Evolutionary conservation across 2,888 invertebrate genomes (phyloP), one percentile per base, ranked within the genome.

Genomic region (Papilio gigon): DNA sequence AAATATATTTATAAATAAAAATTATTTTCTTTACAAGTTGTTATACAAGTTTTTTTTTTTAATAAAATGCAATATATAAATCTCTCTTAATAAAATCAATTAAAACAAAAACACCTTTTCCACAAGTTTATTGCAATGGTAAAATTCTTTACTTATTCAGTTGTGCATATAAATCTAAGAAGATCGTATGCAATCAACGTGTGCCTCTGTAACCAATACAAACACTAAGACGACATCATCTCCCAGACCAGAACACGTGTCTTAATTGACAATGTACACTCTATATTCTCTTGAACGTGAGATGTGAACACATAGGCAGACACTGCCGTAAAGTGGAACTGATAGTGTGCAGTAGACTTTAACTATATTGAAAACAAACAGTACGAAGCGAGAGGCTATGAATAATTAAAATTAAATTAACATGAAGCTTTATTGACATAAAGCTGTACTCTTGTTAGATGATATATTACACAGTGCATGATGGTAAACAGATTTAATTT

Each of bases 201-300:
- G n/a, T 58, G 44, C 33, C 17, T 14, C 30, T 44, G 20, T 56
- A 9, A n/a, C 33, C 17, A 30, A 30, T 42, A 33, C 42, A 65
- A 58, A 27, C 42, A 47, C 50, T 58, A 44, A 50, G 5, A 42
- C 53, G 17, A 30, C 30, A 40, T 30, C 63, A 56, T 61, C 69
- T 70, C 27, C 63, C 67, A 70, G 72, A 65, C 70, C 62, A 27
- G 56, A 65, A 65, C 58, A 59, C 65, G 58, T 65, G 33, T 65
- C 33, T 25, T 58, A 44, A 59, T 65, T 65, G 42, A 44, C 25
- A 65, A 20, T 42, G 33, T 65, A 59, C 22, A 44, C 65, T 44
- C 35, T 44, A 11, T 14, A 35, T 58, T 42, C 58, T 33, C 33
- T 59, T 59, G 44, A 40, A 40, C 40, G 59, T 59, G 35, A 20